phyloP scores from a whole-genome alignment of 2,797 vertebrate species.

The Galago senegalensis region DNA sequence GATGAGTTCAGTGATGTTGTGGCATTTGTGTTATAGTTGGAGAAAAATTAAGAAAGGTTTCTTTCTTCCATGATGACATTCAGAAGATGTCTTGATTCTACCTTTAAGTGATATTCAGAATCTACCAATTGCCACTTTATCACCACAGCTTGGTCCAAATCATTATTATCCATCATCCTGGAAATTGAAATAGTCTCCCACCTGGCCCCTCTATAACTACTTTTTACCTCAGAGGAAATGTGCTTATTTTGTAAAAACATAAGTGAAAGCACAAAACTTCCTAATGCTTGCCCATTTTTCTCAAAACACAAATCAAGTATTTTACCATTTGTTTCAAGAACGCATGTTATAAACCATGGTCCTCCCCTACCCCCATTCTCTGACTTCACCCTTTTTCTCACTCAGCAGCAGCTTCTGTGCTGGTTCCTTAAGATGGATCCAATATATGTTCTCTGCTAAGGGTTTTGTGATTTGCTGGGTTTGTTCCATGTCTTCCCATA shows the following conservation, averaged over 20 bases:
- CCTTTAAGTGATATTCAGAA: not conserved
- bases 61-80: not conserved
- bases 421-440: not conserved
- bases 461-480: not conserved
- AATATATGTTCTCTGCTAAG: not conserved
- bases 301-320: not conserved
- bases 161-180: not conserved
- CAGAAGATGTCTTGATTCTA: not conserved
- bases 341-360: no score
- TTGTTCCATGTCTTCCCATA: no score
- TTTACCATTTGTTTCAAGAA: not conserved
- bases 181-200: not conserved
- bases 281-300: not conserved
- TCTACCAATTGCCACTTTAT: not conserved
- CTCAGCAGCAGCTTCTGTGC: not conserved
- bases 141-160: not conserved
- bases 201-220: not conserved
- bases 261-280: not conserved
- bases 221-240: not conserved
- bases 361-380: not conserved
- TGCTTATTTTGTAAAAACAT: not conserved
- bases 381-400: not conserved
- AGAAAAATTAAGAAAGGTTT: not conserved
- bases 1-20: not conserved
- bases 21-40: not conserved